Conservation (phyloP, 2,888 invertebrate species). For the Harpagoxenus sublaevis region DNA sequence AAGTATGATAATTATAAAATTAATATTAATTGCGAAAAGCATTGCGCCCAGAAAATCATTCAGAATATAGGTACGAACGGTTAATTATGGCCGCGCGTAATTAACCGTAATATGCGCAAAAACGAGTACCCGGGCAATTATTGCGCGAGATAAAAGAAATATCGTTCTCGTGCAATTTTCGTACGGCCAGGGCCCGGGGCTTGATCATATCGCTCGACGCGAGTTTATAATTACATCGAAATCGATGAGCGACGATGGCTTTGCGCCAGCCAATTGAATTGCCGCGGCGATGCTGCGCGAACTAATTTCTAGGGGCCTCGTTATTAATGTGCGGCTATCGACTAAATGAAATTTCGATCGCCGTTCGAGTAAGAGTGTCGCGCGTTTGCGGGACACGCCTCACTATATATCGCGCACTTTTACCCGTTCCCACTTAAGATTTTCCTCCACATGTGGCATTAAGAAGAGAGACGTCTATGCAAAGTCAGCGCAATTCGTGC, state of each 20-base stretch:
- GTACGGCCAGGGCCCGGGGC: not conserved
- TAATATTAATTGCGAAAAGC: not conserved
- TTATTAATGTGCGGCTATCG: slow-evolving; percentile 33
- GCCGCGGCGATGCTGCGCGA: not conserved
- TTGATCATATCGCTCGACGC: not conserved
- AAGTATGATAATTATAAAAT: not conserved
- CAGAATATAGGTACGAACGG: not conserved
- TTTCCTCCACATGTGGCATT: not conserved
- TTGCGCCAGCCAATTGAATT: slow-evolving; percentile 45
- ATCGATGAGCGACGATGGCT: slow-evolving; percentile 40
- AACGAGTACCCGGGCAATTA: not conserved
- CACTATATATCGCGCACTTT: slow-evolving; percentile 11
- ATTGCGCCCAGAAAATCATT: not conserved
- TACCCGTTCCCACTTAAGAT: not conserved
- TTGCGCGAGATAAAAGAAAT: slow-evolving; percentile 21
- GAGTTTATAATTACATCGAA: slow-evolving; percentile 34
- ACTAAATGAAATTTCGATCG: slow-evolving; percentile 33
- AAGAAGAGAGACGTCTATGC: not conserved
- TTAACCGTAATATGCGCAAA: not conserved
- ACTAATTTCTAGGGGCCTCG: slow-evolving; percentile 31
- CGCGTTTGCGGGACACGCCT: not conserved
- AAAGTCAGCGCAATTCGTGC: slow-evolving; percentile 28
- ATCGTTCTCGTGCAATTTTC: slow-evolving; percentile 31
- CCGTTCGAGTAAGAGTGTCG: not conserved
- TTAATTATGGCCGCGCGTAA: not conserved